A percentile compares a stretch with the other conserved stretches of the same genome.
Conservation (phyloP, 2,888 invertebrate species). For the Allolobophora icterica region DNA sequence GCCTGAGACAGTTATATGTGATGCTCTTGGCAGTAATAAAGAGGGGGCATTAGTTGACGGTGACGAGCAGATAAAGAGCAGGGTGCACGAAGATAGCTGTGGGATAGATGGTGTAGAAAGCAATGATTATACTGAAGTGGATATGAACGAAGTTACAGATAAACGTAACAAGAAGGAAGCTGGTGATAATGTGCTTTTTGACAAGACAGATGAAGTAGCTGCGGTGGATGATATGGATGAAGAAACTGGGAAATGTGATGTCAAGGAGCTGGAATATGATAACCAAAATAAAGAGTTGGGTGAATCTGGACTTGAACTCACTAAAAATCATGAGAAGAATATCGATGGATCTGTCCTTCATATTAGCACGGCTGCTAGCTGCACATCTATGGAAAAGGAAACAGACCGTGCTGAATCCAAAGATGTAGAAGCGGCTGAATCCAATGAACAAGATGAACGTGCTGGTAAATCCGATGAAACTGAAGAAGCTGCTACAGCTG, state of each 20-base stretch:
- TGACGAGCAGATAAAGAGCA: neutral
- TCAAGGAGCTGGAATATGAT: too few relatives aligned
- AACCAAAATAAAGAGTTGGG: too few relatives aligned
- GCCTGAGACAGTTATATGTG: neutral
- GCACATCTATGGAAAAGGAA: neutral
- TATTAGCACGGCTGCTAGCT: neutral
- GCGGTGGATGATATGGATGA: neutral
- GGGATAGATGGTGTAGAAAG: neutral
- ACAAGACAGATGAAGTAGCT: neutral
- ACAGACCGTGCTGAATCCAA: neutral
- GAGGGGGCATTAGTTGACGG: neutral
- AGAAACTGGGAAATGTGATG: too few relatives aligned
- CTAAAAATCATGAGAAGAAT: neutral
- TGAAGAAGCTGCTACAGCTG: neutral
- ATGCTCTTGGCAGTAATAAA: neutral
- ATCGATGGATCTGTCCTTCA: too few relatives aligned
- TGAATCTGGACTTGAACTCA: too few relatives aligned
- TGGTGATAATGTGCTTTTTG: neutral
- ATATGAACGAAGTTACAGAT: neutral
- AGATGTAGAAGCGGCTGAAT: neutral
- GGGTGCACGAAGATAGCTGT: neutral
- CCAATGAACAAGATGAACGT: neutral
- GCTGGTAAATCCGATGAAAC: neutral
- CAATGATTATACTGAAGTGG: neutral
- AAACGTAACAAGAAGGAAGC: neutral